These are phyloP conservation scores for Paguma larvata DNA, from an alignment of 2,797 vertebrate species.

Conservation along the genomic window DNA sequence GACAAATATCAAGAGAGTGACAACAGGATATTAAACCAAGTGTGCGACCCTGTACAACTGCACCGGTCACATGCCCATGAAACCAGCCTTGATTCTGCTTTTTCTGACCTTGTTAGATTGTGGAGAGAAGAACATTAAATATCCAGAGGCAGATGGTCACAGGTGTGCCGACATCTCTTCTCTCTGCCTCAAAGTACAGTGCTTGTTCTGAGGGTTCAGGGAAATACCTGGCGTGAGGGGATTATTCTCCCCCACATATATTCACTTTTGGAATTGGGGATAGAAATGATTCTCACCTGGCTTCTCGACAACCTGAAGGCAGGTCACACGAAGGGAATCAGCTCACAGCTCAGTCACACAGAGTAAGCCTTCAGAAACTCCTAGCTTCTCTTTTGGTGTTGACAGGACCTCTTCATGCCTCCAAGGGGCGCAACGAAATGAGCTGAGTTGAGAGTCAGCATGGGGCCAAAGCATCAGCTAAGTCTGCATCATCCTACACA, in stretches of 20 bases:
- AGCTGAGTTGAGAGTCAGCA: background rate
- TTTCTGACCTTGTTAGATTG: background rate
- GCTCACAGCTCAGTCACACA: background rate
- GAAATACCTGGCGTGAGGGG: background rate
- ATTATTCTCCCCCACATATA: background rate
- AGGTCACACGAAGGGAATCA: background rate
- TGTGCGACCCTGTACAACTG: accelerated
- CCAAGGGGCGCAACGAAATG: background rate
- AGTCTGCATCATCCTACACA: background rate
- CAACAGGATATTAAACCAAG: background rate
- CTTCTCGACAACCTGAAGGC: background rate
- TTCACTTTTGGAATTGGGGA: background rate
- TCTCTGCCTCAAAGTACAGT: background rate
- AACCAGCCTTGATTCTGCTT: background rate
- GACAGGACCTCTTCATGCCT: background rate
- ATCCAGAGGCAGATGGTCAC: background rate
- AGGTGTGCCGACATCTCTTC: background rate
- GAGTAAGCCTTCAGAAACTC: background rate
- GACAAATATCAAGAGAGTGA: background rate
- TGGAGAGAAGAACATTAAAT: background rate
- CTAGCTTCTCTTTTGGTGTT: background rate
- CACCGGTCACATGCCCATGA: background rate
- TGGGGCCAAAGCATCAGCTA: no score
- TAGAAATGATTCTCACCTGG: background rate
- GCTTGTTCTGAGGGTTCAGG: background rate